phyloP scores from a whole-genome alignment of 2,797 vertebrate species.

The Rhyacichthys aspro region DNA sequence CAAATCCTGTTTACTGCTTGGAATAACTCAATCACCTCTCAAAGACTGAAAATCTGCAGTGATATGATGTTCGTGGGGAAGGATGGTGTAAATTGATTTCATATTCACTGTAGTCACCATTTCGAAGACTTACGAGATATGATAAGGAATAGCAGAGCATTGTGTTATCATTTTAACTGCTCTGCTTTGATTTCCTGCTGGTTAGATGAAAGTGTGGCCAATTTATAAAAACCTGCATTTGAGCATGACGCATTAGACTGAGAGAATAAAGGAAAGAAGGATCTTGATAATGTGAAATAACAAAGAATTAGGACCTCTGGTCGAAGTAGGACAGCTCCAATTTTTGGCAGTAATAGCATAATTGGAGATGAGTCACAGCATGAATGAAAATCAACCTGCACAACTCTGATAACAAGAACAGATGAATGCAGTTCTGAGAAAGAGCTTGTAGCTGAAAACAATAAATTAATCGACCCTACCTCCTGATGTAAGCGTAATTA shows the following conservation, averaged over 20 bases:
- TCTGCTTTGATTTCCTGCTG: constrained; percentile 7
- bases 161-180: constrained; percentile 2
- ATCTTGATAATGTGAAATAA: constrained; percentile 25
- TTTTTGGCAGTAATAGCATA: constrained; percentile 42
- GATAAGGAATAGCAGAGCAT: not conserved
- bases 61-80: not conserved
- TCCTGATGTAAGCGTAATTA: constrained; percentile 29
- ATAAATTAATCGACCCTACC: constrained; percentile 11
- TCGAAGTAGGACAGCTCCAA: constrained; percentile 28
- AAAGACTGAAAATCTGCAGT: not conserved
- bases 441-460: constrained; percentile 7
- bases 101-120: not conserved
- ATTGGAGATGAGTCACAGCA: constrained; percentile 52
- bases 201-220: constrained; percentile 4
- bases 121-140: not conserved
- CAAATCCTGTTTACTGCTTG: constrained; percentile 5
- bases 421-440: constrained; percentile 29
- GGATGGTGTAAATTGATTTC: not conserved
- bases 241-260: constrained; percentile 13
- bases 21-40: constrained; percentile 1
- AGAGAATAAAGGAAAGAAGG: constrained; percentile 9
- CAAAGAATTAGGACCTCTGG: constrained; percentile 8
- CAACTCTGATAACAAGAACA: constrained; percentile 19
- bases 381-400: constrained; percentile 37
- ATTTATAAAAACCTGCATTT: constrained; percentile 6